Percentiles rank a stretch among this genome's conserved stretches.
Evolutionary conservation across 2,888 invertebrate genomes (phyloP).

Genomic region (Melanchra persicariae): DNA sequence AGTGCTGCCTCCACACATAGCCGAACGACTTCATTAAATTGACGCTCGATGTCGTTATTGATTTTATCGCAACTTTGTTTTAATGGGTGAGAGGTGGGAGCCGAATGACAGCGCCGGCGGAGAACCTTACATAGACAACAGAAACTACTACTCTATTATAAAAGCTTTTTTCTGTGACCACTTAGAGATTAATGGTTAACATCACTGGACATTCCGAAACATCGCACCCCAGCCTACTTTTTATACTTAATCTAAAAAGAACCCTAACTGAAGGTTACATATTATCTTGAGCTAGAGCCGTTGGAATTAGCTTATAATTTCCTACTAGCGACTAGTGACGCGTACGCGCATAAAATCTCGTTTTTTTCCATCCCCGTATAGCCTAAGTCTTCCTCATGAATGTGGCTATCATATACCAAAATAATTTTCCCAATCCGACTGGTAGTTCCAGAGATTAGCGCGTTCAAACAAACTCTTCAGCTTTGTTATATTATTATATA

Average conservation of each 20-base stretch:
- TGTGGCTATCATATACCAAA: too few relatives aligned
- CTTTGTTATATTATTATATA: too few relatives aligned
- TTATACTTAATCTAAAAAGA: neutral
- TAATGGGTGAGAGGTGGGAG: conserved; percentile 14
- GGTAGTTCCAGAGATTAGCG: too few relatives aligned
- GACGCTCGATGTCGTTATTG: conserved; percentile 24
- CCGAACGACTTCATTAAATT: conserved; percentile 40
- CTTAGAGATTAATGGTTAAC: conserved; percentile 12
- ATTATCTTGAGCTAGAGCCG: neutral
- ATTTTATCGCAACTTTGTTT: conserved; percentile 38
- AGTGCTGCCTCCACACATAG: conserved; percentile 8
- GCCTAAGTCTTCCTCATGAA: too few relatives aligned
- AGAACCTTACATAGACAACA: neutral
- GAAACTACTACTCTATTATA: neutral
- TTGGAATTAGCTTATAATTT: neutral
- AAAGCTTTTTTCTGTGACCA: conserved; percentile 13
- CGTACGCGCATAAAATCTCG: too few relatives aligned
- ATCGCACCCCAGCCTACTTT: neutral
- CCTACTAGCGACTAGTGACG: too few relatives aligned
- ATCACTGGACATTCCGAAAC: neutral
- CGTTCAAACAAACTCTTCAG: too few relatives aligned
- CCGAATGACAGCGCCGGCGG: neutral
- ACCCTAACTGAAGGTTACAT: neutral
- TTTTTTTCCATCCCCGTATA: too few relatives aligned
- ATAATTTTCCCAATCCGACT: too few relatives aligned